Base-by-base conservation (phyloP, 2,797 vertebrate genomes). In the Salarias fasciatus region DNA sequence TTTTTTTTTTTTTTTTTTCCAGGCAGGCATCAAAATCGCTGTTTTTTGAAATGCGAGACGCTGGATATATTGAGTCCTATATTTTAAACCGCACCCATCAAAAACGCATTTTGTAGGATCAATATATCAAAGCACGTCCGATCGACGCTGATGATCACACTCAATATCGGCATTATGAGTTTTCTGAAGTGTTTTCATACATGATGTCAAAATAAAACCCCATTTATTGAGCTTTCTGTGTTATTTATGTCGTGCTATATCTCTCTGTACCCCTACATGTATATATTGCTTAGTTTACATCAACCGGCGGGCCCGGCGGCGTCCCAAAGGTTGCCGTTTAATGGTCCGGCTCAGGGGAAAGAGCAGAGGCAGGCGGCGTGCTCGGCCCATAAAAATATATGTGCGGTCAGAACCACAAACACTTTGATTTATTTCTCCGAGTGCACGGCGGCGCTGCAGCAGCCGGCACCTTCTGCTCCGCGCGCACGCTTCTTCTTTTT, bases 31-130 rank as follows among this genome's bases (percentile, higher is more conserved):
- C 67, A 58, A 48, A 47, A 65, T 66, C 62, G 49, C 61, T 63
- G 41, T 61, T 79, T 81, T 77, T 24, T 24, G 35, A 70, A 40
- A 70, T 53, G 3, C 11, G 33, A 70, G 52, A 75, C 65, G 65
- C 63, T 62, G 48, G 47, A 60, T 31, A 35, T 11, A 43, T 24
- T 40, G 63, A 65, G 48, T 46, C 50, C 37, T 62, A 41, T 36
- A 31, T 43, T 79, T 51, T 50, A 74, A 77, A 73, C 58, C 18
- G 60, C 56, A 15, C 40, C 18, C 18, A 24, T 24, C 18, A 24
- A 24, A 24, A 24, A 24, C 24, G 18, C 18, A 24, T 24, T 24
- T 24, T 24, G 18, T 2, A 18, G 18, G 18, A 24, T 24, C 18
- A 24, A 3, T 24, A 24, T 3, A 24, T 24, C 2, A 24, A 24